Evolutionary conservation across 2,888 invertebrate species (phyloP), one percentile per base, ranked within the genome.

Genomic region (Metallyticus violacea): DNA sequence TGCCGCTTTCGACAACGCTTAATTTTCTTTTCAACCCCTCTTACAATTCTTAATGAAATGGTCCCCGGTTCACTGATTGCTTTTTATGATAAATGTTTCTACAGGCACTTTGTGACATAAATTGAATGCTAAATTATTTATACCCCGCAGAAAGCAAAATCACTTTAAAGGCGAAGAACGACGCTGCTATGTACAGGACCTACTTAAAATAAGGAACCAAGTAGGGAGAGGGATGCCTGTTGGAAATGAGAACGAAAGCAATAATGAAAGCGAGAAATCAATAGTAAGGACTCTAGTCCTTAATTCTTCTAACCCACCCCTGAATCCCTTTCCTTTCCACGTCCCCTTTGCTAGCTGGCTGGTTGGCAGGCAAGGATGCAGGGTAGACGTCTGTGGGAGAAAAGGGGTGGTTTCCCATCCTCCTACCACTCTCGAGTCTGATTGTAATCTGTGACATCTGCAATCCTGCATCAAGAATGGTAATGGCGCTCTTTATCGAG

Each of bases 391-490:
- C 40, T 79, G 76, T 83, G 77, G 84, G 30, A 30, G 83, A 29
- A 30, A 26, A 25, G 85, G 84, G 81, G 80, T 25, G 81, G 85
- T 62, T 83, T 87, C 86, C 77, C 83, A 62, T 62, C 40, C 40
- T 62, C 40, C 86, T 80, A 85, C 84, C 83, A 81, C 88, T 86
- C 88, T 84, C 87, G 86, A 85, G 86, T 85, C 85, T 88, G 88
- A 88, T 88, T 88, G 88, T 88, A 88, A 89, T 89, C 89, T 91
- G 91, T 91, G 91, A 91, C 91, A 91, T 91, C 91, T 91, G 91
- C 90, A 90, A 90, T 90, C 90, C 90, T 89, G 89, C 90, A 89
- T 90, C 89, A 88, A 89, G 89, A 89, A 90, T 90, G 90, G 90
- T 90, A 91, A 91, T 91, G 89, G 90, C 89, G 89, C 89, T 90